These are phyloP conservation scores for Cinclus mexicanus DNA, from an alignment of 2,113 vertebrate species.

Conservation along the genomic window DNA sequence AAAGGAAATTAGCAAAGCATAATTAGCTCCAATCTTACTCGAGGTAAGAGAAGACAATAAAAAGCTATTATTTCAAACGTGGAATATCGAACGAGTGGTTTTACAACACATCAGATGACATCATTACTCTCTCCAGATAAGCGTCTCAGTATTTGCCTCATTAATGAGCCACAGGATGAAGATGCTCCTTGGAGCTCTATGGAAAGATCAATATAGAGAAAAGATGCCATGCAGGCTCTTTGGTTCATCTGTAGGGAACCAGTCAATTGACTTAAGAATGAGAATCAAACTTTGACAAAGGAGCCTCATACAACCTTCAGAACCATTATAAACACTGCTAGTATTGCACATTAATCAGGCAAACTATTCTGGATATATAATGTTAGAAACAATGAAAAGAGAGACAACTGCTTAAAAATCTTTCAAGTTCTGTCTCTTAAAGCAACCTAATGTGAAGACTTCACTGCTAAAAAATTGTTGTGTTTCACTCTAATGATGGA, in stretches of 20 bases:
- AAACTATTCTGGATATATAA: not conserved
- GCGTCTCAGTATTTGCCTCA: slow-evolving; percentile 61
- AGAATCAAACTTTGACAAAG: slow-evolving; percentile 34
- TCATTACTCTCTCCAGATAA: slow-evolving; percentile 70
- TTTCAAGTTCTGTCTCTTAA: slow-evolving; percentile 22
- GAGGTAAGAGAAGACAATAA: slow-evolving; percentile 39
- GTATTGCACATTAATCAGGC: not conserved
- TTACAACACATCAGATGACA: slow-evolving; percentile 66
- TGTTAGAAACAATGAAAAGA: slow-evolving; percentile 25
- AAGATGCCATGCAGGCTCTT: slow-evolving; percentile 4
- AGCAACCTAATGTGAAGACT: slow-evolving; percentile 39
- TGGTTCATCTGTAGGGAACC: slow-evolving; percentile 46
- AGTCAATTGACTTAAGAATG: slow-evolving; percentile 6
- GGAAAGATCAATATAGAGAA: slow-evolving; percentile 70
- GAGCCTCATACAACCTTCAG: not conserved
- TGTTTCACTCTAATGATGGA: slow-evolving; percentile 1
- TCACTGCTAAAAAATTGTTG: not conserved
- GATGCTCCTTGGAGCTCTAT: slow-evolving; percentile 61
- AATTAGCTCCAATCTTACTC: slow-evolving; percentile 14
- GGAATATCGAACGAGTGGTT: slow-evolving; percentile 62
- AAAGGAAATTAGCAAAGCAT: slow-evolving; percentile 2
- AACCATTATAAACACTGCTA: slow-evolving; percentile 25
- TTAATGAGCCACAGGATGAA: slow-evolving; percentile 72
- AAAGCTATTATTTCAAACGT: slow-evolving; percentile 50
- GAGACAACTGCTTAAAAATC: slow-evolving; percentile 38